Evolutionary conservation across 1,140 invertebrate species (phyloP).

Genomic region (Drosophila biarmipes): DNA sequence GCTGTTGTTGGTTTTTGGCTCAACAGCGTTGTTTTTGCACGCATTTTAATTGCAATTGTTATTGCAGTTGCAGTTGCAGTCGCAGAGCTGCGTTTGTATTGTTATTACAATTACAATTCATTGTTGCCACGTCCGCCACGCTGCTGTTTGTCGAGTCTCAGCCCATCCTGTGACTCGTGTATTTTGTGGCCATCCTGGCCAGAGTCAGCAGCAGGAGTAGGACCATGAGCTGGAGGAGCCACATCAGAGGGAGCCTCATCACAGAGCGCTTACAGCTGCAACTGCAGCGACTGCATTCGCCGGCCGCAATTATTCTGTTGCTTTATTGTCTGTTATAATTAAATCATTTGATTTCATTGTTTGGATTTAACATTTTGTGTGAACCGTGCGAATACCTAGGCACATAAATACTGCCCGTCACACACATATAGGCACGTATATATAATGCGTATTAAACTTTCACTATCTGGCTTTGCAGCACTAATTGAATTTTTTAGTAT

Average conservation of each 20-base stretch:
- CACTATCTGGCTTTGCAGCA: slow-evolving; percentile 68
- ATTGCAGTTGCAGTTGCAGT: slow-evolving; percentile 41
- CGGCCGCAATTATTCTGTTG: slow-evolving; percentile 73
- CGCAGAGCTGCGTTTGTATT: slow-evolving; percentile 32
- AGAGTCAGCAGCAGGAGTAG: slow-evolving; percentile 1
- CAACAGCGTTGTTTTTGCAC: slow-evolving; percentile 51
- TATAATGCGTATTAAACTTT: slow-evolving; percentile 60
- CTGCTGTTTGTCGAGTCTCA: slow-evolving; percentile 14
- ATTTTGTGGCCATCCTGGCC: slow-evolving; percentile 46
- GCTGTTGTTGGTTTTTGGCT: slow-evolving; percentile 5
- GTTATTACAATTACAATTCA: slow-evolving; percentile 48
- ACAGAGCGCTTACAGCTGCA: slow-evolving; percentile 11
- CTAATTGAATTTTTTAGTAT: slow-evolving; percentile 76
- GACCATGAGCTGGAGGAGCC: not conserved
- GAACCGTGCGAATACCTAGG: slow-evolving; percentile 2
- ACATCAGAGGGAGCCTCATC: not conserved
- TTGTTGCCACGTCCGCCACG: slow-evolving; percentile 26
- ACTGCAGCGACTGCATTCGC: slow-evolving; percentile 25
- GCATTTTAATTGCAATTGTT: slow-evolving; percentile 80
- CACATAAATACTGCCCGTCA: slow-evolving; percentile 4
- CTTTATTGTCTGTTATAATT: slow-evolving; percentile 83
- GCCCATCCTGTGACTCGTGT: slow-evolving; percentile 22
- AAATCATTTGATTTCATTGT: slow-evolving; percentile 80
- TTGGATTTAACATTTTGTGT: slow-evolving; percentile 71
- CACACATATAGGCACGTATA: not conserved